Conservation (phyloP, 1,140 invertebrate species). For the Camponotus floridanus region DNA sequence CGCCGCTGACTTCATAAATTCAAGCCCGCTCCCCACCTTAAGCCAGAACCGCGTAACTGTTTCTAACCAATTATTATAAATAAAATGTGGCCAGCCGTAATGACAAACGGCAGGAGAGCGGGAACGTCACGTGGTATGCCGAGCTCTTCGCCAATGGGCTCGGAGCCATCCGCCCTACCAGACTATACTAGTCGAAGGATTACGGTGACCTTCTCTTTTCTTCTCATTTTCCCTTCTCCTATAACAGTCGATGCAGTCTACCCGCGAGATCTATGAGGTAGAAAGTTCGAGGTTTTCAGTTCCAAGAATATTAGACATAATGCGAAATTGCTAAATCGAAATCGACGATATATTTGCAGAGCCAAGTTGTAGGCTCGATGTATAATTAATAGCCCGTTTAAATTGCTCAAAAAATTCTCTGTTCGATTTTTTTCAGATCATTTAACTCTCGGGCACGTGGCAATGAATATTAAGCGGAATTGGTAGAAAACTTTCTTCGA, state of each 20-base stretch:
- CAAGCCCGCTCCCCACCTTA: conserved; percentile 68
- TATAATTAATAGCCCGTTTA: conserved; percentile 18
- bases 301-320: conserved; percentile 51
- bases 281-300: conserved; percentile 58
- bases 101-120: conserved; percentile 79
- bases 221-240: conserved; percentile 57
- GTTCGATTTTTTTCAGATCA: background rate
- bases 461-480: conserved; percentile 27
- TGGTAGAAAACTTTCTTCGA: conserved; percentile 8
- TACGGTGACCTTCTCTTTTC: conserved; percentile 56
- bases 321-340: conserved; percentile 48
- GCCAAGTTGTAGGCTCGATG: conserved; percentile 18
- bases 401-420: background rate
- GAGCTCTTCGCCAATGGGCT: conserved; percentile 77
- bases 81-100: conserved; percentile 82
- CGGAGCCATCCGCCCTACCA: conserved; percentile 75
- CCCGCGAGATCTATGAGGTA: conserved; percentile 66
- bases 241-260: conserved; percentile 60
- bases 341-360: conserved; percentile 50
- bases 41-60: conserved; percentile 81
- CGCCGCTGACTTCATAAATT: conserved; percentile 82
- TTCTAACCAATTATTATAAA: conserved; percentile 85
- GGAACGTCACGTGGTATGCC: conserved; percentile 61
- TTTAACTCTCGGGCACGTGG: background rate
- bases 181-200: conserved; percentile 63